These are phyloP conservation scores for Megaleporinus macrocephalus DNA, from an alignment of 2,113 vertebrate species.

Conservation along the genomic window DNA sequence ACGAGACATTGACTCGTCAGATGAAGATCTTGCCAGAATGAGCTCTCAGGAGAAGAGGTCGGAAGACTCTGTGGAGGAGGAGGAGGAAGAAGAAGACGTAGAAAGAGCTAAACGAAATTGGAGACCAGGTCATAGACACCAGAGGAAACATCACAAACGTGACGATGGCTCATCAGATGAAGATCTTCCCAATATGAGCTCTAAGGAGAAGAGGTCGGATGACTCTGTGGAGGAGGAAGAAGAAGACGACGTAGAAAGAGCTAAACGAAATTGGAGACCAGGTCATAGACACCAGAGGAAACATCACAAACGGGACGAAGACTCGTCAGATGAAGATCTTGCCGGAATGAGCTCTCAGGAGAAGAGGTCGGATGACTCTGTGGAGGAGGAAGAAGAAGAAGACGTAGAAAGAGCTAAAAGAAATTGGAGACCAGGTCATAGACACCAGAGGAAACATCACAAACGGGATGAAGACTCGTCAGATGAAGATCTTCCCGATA, in stretches of 20 bases:
- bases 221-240: conserved; percentile 57
- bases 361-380: conserved; percentile 51
- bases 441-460: conserved; percentile 54
- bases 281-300: conserved; percentile 45
- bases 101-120: conserved; percentile 47
- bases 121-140: conserved; percentile 42
- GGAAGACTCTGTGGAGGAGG: conserved; percentile 55
- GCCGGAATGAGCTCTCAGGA: conserved; percentile 38
- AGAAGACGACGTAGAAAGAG: conserved; percentile 45
- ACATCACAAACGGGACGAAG: conserved; percentile 62
- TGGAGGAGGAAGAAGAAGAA: conserved; percentile 51
- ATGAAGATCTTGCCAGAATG: conserved; percentile 57
- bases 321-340: conserved; percentile 55
- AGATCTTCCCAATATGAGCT: conserved; percentile 46
- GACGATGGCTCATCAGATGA: conserved; percentile 58
- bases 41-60: conserved; percentile 32
- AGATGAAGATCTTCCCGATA: conserved; percentile 58
- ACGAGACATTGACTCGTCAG: conserved; percentile 53
- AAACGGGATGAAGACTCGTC: conserved; percentile 57
- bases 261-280: conserved; percentile 46
- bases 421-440: conserved; percentile 43
- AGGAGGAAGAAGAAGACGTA: conserved; percentile 52
- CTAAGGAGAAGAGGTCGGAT: conserved; percentile 42
- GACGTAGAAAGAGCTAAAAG: conserved; percentile 47
- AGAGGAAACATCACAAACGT: conserved; percentile 60